A percentile compares a stretch with the other conserved stretches of the same genome.
These are phyloP conservation scores for Enteromius viviparus DNA, from an alignment of 2,797 vertebrate genomes.

Conservation along the genomic window DNA sequence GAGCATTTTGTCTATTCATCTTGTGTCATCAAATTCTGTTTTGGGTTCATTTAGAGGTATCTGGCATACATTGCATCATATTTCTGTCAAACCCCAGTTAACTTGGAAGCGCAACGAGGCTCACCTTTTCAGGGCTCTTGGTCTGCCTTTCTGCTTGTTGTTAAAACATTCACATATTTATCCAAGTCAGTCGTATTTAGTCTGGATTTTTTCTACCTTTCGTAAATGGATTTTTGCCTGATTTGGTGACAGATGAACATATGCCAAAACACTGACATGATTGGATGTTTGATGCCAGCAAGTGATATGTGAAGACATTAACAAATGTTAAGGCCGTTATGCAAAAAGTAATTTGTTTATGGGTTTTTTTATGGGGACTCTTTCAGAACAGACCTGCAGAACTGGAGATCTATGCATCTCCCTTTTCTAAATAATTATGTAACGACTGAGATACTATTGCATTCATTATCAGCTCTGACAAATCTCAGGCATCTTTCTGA, in stretches of 20 bases:
- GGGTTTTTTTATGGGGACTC: neutral
- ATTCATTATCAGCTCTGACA: conserved; percentile 46
- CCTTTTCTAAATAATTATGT: conserved; percentile 44
- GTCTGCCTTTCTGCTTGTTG: neutral
- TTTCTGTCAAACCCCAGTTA: neutral
- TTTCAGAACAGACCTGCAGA: conserved; percentile 16
- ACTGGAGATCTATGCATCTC: conserved; percentile 49
- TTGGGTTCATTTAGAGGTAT: neutral
- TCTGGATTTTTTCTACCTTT: neutral
- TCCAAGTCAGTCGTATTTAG: neutral
- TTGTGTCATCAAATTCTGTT: neutral
- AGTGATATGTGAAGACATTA: neutral
- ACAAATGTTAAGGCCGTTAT: neutral
- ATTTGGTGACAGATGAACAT: neutral
- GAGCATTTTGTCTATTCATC: neutral
- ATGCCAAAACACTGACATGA: neutral
- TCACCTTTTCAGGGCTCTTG: neutral
- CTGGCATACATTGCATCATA: neutral
- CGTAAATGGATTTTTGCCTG: neutral
- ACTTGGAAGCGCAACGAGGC: neutral
- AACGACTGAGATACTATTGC: conserved; percentile 37
- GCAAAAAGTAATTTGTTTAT: neutral
- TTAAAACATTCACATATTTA: neutral
- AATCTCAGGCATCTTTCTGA: conserved; percentile 38
- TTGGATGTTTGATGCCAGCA: neutral